Conservation (phyloP, 2,797 vertebrate genomes). For the Anisognathus igniventris region DNA sequence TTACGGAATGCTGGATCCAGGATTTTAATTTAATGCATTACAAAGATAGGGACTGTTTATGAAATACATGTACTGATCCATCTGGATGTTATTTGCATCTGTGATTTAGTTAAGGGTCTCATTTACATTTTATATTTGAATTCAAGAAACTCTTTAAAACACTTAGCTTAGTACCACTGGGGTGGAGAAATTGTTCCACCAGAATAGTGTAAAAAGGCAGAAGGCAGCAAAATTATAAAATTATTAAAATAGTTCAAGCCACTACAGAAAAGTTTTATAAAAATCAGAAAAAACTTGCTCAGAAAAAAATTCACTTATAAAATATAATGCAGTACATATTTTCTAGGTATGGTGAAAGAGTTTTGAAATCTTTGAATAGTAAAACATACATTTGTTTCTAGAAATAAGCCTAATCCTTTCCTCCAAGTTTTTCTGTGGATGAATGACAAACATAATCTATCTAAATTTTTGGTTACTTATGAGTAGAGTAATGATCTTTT, state of each 20-base stretch:
- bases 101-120: slow-evolving; percentile 38
- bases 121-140: slow-evolving; percentile 51
- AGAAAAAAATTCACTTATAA: background rate
- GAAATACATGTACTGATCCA: slow-evolving; percentile 39
- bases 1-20: background rate
- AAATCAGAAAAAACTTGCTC: background rate
- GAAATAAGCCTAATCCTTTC: background rate
- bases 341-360: background rate
- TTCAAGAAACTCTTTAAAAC: slow-evolving; percentile 25
- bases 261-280: background rate
- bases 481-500: background rate
- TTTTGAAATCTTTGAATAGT: background rate
- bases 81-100: slow-evolving; percentile 56
- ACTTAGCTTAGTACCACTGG: background rate
- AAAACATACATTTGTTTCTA: background rate
- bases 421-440: slow-evolving; percentile 11
- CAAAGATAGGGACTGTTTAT: slow-evolving; percentile 27
- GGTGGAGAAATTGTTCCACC: background rate
- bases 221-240: background rate
- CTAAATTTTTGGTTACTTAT: background rate
- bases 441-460: slow-evolving; percentile 5
- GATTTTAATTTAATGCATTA: slow-evolving; percentile 33
- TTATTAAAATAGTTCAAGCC: background rate
- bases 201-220: background rate
- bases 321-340: background rate